Conservation (phyloP, 30 jellyfish, hydroid and myxozoan species). For the Cassiopea andromeda region DNA sequence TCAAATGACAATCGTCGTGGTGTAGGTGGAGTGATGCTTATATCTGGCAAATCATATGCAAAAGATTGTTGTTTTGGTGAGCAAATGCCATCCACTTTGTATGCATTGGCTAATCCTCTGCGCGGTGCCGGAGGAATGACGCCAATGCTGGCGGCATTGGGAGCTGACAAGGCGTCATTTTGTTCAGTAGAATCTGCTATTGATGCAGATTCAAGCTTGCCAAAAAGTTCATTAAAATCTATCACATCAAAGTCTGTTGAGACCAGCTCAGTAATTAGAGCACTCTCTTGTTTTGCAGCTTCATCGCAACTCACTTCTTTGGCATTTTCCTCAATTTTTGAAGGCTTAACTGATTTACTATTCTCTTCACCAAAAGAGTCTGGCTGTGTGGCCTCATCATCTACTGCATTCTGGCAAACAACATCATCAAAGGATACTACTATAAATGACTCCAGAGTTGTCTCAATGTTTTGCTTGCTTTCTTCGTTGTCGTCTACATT, state of each 20-base stretch:
- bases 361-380: background rate
- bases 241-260: conserved; percentile 40
- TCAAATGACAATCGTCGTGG: conserved; percentile 40
- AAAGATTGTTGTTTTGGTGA: background rate
- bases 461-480: background rate
- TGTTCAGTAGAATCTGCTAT: background rate
- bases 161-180: background rate
- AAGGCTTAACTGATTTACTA: too few relatives aligned
- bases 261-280: background rate
- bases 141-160: conserved; percentile 19
- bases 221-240: conserved; percentile 50
- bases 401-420: background rate
- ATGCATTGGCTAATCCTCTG: conserved; percentile 27
- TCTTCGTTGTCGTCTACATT: background rate
- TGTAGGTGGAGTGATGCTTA: conserved; percentile 40
- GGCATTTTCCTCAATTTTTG: too few relatives aligned
- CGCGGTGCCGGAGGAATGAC: conserved; percentile 74
- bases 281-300: background rate
- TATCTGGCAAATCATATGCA: conserved; percentile 36
- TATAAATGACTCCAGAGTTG: background rate
- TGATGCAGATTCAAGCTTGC: conserved; percentile 56
- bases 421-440: background rate
- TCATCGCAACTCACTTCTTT: background rate
- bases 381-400: background rate
- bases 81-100: background rate